Evolutionary conservation across 2,888 invertebrate genomes (phyloP).

Genomic region (Ditula angustiorana): DNA sequence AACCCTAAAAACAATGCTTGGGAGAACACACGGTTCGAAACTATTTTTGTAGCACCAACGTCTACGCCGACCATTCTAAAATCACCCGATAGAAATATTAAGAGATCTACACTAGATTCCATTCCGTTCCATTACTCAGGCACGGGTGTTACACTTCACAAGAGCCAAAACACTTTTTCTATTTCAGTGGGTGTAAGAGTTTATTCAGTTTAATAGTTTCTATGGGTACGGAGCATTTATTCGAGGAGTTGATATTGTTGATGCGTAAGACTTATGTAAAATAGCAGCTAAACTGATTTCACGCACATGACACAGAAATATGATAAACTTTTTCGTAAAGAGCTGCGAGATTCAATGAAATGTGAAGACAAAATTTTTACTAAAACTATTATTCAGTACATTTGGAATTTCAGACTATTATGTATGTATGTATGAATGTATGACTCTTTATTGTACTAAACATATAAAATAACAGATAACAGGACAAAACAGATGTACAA

Average conservation of each 20-base stretch:
- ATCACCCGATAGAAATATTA: constrained; percentile 40
- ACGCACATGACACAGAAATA: background rate
- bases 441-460: too few species aligned
- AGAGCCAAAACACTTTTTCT: constrained; percentile 52
- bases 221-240: constrained; percentile 43
- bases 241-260: constrained; percentile 2
- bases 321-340: background rate
- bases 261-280: background rate
- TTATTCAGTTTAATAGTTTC: constrained; percentile 46
- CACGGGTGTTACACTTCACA: constrained; percentile 44
- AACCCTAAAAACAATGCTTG: background rate
- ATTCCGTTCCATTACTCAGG: constrained; percentile 51
- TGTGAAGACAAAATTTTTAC: too few species aligned
- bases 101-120: constrained; percentile 47
- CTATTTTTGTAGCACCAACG: constrained; percentile 2
- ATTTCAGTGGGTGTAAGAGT: constrained; percentile 50
- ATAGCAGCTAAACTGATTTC: background rate
- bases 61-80: constrained; percentile 10
- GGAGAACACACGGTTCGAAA: background rate
- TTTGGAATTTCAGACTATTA: too few species aligned
- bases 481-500: too few species aligned
- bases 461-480: too few species aligned
- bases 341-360: background rate
- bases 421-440: too few species aligned
- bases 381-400: too few species aligned